A percentile compares a stretch with the other conserved stretches of the same genome.
phyloP scores from a whole-genome alignment of 1,140 invertebrate genomes.

The Trachymyrmex cornetzi region DNA sequence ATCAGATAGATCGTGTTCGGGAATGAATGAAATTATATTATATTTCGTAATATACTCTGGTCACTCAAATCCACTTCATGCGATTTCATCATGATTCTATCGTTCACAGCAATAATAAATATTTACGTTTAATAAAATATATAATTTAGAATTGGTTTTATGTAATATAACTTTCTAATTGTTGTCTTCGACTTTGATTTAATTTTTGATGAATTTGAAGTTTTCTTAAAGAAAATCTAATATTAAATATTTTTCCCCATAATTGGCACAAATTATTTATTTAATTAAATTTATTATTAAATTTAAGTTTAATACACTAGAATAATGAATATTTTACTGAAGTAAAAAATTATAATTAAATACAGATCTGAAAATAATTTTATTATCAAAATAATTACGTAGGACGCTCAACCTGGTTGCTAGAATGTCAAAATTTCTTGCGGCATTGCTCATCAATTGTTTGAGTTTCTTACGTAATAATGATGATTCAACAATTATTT shows the following conservation, averaged over 20 bases:
- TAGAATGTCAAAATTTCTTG: no score
- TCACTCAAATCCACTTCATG: not conserved
- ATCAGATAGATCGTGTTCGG: not conserved
- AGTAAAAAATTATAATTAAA: no score
- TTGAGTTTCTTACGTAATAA: no score
- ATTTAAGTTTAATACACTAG: constrained; percentile 17
- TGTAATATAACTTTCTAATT: not conserved
- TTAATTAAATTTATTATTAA: not conserved
- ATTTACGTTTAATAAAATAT: not conserved
- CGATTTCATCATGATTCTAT: constrained; percentile 3
- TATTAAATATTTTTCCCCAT: not conserved
- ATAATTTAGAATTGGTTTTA: no score
- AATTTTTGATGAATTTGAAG: not conserved
- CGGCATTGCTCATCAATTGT: no score
- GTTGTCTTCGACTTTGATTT: not conserved
- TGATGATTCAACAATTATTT: no score
- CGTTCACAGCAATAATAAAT: not conserved
- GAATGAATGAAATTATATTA: constrained; percentile 28
- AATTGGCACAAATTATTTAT: not conserved
- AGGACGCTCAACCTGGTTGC: no score
- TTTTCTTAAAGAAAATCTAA: not conserved
- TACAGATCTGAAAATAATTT: no score
- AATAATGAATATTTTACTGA: not conserved
- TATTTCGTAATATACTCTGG: not conserved
- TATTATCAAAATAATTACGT: no score